Conservation (phyloP, 2,888 invertebrate species). For the Andricus quercusramuli region DNA sequence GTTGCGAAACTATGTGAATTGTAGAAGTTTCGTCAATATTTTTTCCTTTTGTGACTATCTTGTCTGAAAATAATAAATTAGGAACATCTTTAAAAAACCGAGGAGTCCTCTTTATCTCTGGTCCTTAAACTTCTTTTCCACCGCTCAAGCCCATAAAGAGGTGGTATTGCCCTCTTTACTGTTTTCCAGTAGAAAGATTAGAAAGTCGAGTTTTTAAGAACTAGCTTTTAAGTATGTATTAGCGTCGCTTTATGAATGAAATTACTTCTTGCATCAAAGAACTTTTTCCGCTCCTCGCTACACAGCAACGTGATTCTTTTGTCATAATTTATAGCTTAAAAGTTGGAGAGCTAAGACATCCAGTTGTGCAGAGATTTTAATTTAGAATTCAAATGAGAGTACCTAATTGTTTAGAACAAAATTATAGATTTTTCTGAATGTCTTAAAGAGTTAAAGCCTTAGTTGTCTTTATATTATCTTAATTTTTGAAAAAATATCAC, state of each 20-base stretch:
- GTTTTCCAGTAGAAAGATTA: not conserved
- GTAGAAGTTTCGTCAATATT: no score
- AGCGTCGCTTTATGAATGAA: conserved; percentile 2
- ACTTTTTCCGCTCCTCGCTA: no score
- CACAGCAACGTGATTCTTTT: no score
- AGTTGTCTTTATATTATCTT: no score
- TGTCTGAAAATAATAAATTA: conserved; percentile 7
- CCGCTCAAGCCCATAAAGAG: not conserved
- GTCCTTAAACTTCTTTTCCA: conserved; percentile 19
- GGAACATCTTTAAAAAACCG: not conserved
- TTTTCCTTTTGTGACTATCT: no score
- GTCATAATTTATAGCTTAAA: no score
- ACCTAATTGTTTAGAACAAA: not conserved
- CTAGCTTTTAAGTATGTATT: not conserved
- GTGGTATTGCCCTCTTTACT: conserved; percentile 23
- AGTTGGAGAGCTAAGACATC: no score
- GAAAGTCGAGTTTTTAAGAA: conserved; percentile 11
- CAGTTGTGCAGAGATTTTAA: not conserved
- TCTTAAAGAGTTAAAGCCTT: not conserved
- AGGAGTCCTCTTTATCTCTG: conserved; percentile 21
- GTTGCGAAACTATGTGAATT: not conserved
- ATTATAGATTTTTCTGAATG: not conserved
- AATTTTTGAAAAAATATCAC: no score
- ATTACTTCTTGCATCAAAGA: not conserved
- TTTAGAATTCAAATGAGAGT: not conserved